Evolutionary conservation across 2,113 vertebrate genomes (phyloP).

Genomic region (Plestiodon gilberti): DNA sequence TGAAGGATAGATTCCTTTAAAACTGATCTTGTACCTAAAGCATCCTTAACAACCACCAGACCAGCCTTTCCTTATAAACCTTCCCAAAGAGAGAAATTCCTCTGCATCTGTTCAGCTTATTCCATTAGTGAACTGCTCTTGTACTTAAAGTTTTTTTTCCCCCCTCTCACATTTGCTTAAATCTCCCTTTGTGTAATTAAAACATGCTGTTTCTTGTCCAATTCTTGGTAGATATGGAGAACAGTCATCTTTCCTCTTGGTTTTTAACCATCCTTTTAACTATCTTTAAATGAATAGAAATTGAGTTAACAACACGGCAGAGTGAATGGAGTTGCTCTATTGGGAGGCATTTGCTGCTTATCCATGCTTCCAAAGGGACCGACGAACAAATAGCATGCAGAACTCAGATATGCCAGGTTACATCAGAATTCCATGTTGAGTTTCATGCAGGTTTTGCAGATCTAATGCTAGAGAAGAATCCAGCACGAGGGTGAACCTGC

Average conservation of each 20-base stretch:
- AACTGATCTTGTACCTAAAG: background rate
- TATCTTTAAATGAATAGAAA: background rate
- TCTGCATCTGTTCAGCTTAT: background rate
- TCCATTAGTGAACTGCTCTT: background rate
- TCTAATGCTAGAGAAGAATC: background rate
- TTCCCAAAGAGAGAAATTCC: background rate
- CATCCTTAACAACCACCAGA: background rate
- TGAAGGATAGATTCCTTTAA: background rate
- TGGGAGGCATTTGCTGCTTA: rapidly evolving
- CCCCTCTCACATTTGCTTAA: background rate
- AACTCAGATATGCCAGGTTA: background rate
- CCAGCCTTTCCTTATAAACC: background rate
- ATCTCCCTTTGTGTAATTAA: background rate
- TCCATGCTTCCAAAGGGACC: conserved; percentile 2
- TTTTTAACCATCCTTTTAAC: background rate
- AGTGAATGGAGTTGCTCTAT: background rate
- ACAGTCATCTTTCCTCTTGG: background rate
- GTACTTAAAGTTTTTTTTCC: background rate
- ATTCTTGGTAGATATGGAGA: background rate
- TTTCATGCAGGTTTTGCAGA: conserved; percentile 2
- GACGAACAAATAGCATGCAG: background rate
- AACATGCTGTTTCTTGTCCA: background rate
- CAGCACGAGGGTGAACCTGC: background rate
- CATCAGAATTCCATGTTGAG: background rate
- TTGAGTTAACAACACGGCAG: background rate